These are phyloP conservation scores for Paradoxurus hermaphroditus DNA, from an alignment of 2,113 vertebrate species.

Conservation along the genomic window DNA sequence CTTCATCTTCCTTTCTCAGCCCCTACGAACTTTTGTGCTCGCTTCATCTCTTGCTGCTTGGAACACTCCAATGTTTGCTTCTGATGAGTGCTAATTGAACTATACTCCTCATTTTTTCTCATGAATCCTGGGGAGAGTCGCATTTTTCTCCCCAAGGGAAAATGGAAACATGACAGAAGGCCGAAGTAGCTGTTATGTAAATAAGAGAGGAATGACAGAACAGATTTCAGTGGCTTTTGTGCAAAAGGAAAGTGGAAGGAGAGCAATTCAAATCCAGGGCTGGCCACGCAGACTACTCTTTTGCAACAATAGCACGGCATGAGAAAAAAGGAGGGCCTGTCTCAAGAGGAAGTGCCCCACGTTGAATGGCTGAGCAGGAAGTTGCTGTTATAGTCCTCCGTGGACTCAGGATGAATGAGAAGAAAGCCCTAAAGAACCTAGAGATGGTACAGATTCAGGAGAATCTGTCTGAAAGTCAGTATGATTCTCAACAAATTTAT, in stretches of 20 bases:
- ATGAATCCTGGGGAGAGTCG: slow-evolving; percentile 53
- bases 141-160: slow-evolving; percentile 57
- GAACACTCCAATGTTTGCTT: background rate
- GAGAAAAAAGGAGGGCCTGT: background rate
- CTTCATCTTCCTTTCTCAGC: background rate
- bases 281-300: background rate
- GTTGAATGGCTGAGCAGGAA: background rate
- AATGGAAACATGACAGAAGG: slow-evolving; percentile 65
- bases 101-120: slow-evolving; percentile 56
- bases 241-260: slow-evolving; percentile 13
- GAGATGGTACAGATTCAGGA: background rate
- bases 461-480: background rate
- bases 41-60: background rate
- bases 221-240: slow-evolving; percentile 41
- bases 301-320: background rate
- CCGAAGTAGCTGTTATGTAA: slow-evolving; percentile 61
- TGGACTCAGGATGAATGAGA: background rate
- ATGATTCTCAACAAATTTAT: background rate
- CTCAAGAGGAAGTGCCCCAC: background rate
- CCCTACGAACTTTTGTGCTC: background rate
- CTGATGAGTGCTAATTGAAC: slow-evolving; percentile 43
- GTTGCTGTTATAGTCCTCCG: background rate
- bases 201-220: slow-evolving; percentile 39
- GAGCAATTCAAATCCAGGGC: background rate
- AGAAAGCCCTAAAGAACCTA: background rate